A percentile compares a stretch with the other conserved stretches of the same genome.
Conservation (phyloP, 2,113 vertebrate genomes). For the Lutjanus erythropterus region DNA sequence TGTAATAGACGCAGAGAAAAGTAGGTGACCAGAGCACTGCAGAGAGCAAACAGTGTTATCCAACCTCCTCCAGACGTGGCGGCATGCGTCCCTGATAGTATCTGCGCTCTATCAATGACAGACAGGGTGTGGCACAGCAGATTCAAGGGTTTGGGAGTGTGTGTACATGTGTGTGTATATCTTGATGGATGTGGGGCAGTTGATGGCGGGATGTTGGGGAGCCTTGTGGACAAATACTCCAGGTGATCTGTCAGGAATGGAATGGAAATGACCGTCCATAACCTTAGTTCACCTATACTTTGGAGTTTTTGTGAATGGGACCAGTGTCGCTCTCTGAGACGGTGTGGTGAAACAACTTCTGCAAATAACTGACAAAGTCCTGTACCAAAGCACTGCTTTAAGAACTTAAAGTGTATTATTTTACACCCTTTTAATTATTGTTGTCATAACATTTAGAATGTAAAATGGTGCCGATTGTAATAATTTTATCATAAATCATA, state of each 20-base stretch:
- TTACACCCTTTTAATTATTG: neutral
- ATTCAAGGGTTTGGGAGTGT: constrained; percentile 51
- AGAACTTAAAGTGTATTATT: neutral
- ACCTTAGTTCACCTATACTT: constrained; percentile 28
- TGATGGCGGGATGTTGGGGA: constrained; percentile 23
- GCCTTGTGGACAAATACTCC: constrained; percentile 57
- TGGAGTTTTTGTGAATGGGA: constrained; percentile 43
- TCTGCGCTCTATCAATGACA: constrained; percentile 78
- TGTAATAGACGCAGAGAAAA: constrained; percentile 39
- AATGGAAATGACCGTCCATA: constrained; percentile 33
- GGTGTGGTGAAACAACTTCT: constrained; percentile 14
- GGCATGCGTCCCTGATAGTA: constrained; percentile 69
- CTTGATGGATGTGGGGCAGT: constrained; percentile 40
- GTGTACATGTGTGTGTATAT: constrained; percentile 37
- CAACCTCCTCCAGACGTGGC: constrained; percentile 44
- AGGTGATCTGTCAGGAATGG: constrained; percentile 46
- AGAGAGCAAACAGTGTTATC: constrained; percentile 70
- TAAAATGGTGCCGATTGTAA: neutral
- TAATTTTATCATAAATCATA: neutral
- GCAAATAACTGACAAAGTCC: constrained; percentile 18
- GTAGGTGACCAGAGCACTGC: constrained; percentile 41
- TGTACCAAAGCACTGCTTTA: neutral
- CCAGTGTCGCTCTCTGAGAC: constrained; percentile 9
- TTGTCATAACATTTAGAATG: neutral
- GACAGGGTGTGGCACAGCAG: constrained; percentile 53